These are phyloP conservation scores for Leuciscus waleckii DNA, from an alignment of 2,797 vertebrate species.

Conservation along the genomic window DNA sequence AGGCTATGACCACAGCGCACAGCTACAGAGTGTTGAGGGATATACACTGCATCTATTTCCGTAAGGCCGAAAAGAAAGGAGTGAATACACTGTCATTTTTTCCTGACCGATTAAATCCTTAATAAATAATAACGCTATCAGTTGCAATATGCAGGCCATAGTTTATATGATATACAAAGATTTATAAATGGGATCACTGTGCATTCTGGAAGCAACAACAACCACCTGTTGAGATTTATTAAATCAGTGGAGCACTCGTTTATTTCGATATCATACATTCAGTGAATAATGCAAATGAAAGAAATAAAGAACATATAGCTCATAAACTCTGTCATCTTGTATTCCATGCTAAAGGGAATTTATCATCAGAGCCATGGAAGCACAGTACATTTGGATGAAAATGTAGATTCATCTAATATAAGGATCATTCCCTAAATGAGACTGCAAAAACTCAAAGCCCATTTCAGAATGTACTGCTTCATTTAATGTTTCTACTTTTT, in stretches of 20 bases:
- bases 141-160: slow-evolving; percentile 13
- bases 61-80: slow-evolving; percentile 27
- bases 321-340: slow-evolving; percentile 53
- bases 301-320: slow-evolving; percentile 43
- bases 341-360: slow-evolving; percentile 44
- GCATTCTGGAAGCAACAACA: slow-evolving; percentile 26
- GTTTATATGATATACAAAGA: slow-evolving; percentile 24
- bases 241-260: slow-evolving; percentile 61
- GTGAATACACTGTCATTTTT: not conserved
- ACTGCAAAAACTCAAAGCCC: slow-evolving; percentile 25
- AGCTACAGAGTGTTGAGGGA: slow-evolving; percentile 39
- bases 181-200: not conserved
- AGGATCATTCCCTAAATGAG: slow-evolving; percentile 35
- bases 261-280: slow-evolving; percentile 44
- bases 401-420: slow-evolving; percentile 43
- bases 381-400: slow-evolving; percentile 54
- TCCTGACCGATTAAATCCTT: not conserved
- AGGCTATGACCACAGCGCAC: slow-evolving; percentile 22
- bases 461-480: slow-evolving; percentile 12
- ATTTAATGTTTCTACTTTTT: slow-evolving; percentile 18
- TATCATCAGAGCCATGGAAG: slow-evolving; percentile 58
- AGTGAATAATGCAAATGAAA: slow-evolving; percentile 42
- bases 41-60: slow-evolving; percentile 30
- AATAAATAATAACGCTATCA: slow-evolving; percentile 34
- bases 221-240: slow-evolving; percentile 39